Base-by-base conservation (phyloP, 1,140 invertebrate genomes). In the Myzus persicae region DNA sequence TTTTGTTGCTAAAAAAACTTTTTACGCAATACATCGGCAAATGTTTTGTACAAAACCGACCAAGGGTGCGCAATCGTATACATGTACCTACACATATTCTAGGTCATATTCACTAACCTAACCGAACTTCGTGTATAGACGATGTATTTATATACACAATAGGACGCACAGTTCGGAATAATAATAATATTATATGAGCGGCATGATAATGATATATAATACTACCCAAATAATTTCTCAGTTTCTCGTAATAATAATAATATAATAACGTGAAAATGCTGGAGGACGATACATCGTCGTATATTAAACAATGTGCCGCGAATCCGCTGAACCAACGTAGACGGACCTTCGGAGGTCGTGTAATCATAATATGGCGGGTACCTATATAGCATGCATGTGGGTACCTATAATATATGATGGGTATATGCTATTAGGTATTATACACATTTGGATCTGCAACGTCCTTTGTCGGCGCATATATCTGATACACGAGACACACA, bases 391-490 rank as follows among this genome's bases (percentile, higher is more conserved):
- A 59, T 59, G 14, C 54, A 59, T 31, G 11, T 11, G 31, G 31
- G 31, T 59, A 59, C 26, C 26, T 31, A 59, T 9, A n/a, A n/a
- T n/a, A n/a, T 31, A 31, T 31, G 31, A 67, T 67, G 59, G 59
- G 59, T 76, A 76, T n/a, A n/a, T n/a, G n/a, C 20, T 51, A 51
- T n/a, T 31, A 59, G 54, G 9, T 67, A 67, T 59, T 67, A 67
- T 76, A 36, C 4, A 18, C 31, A 76, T 76, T 76, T 7, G 31
- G n/a, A 76, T 76, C 31, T 76, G 59, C n/a, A n/a, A 76, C 59
- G 59, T 76, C n/a, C 31, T 76, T 76, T 76, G 59, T 76, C 59
- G 59, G 59, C 59, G 59, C 59, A n/a, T 76, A 76, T n/a, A 76
- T 76, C 36, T 36, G 6, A 14, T 76, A 76, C 31, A 76, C 59